These are phyloP conservation scores for Flexamia atlantica DNA, from an alignment of 2,888 invertebrate genomes.

Conservation along the genomic window DNA sequence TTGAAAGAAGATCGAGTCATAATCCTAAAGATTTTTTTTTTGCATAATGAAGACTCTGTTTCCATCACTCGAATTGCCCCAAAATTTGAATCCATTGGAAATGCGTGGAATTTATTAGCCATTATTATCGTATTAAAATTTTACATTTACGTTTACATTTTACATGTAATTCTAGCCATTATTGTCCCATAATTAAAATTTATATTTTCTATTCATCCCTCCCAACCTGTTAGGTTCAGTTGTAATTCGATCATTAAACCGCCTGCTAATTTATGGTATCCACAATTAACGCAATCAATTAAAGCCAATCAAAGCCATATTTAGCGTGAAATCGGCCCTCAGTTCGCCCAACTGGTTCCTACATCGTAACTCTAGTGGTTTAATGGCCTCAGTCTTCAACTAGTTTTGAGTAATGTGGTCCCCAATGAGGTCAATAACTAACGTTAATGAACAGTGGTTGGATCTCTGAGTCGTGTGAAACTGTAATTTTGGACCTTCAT, in stretches of 20 bases:
- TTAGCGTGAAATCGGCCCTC: background rate
- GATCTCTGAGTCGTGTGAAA: background rate
- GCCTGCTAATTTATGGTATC: background rate
- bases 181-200: background rate
- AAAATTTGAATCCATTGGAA: too few species aligned
- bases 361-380: background rate
- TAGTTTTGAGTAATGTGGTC: slow-evolving; percentile 32
- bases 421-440: slow-evolving; percentile 7
- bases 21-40: too few species aligned
- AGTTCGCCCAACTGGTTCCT: background rate
- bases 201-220: background rate
- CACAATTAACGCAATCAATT: too few species aligned
- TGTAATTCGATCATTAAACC: background rate
- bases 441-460: background rate
- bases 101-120: too few species aligned
- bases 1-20: too few species aligned
- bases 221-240: background rate
- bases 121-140: too few species aligned
- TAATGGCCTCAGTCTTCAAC: slow-evolving; percentile 8
- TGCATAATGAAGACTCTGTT: too few species aligned
- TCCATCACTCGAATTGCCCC: too few species aligned
- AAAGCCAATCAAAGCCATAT: background rate
- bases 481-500: background rate
- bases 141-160: too few species aligned
- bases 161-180: too few species aligned